Percentiles rank a stretch among this genome's conserved stretches.
phyloP scores from a whole-genome alignment of 1,140 invertebrate genomes.

The Acromyrmex echinatior region DNA sequence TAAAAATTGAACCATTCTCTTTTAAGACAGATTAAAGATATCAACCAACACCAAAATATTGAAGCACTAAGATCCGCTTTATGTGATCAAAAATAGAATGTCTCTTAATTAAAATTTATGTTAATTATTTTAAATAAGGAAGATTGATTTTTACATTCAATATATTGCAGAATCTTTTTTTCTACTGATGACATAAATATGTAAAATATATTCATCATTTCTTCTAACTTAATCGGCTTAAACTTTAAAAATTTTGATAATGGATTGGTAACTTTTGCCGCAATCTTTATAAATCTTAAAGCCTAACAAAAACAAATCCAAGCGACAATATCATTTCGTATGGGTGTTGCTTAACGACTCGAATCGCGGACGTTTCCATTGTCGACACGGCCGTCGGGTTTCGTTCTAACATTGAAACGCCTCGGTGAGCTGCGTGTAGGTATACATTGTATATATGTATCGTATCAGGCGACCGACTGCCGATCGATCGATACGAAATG shows the following conservation, averaged over 20 bases:
- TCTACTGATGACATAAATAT: not conserved
- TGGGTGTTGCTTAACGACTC: slow-evolving; percentile 41
- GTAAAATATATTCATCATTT: not conserved
- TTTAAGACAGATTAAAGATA: no score
- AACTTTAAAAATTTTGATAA: not conserved
- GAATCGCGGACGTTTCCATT: slow-evolving; percentile 62
- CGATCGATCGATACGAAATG: slow-evolving; percentile 72
- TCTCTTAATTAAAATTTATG: not conserved
- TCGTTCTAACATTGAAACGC: slow-evolving; percentile 54
- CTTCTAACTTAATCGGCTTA: not conserved
- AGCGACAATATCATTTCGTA: slow-evolving; percentile 44
- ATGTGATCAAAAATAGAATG: no score
- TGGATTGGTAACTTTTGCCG: not conserved
- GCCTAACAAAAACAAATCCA: not conserved
- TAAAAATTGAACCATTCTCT: no score
- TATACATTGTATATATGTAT: slow-evolving; percentile 38
- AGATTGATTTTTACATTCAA: not conserved
- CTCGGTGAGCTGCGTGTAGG: slow-evolving; percentile 33
- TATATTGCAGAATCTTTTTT: not conserved
- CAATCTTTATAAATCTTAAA: not conserved
- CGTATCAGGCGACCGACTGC: slow-evolving; percentile 26
- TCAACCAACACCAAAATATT: no score
- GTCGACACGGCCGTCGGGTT: slow-evolving; percentile 51
- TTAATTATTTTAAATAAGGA: not conserved
- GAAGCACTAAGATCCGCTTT: no score